These are phyloP conservation scores for Trachelipus rathkii DNA, from an alignment of 1,140 invertebrate species.

Conservation along the genomic window DNA sequence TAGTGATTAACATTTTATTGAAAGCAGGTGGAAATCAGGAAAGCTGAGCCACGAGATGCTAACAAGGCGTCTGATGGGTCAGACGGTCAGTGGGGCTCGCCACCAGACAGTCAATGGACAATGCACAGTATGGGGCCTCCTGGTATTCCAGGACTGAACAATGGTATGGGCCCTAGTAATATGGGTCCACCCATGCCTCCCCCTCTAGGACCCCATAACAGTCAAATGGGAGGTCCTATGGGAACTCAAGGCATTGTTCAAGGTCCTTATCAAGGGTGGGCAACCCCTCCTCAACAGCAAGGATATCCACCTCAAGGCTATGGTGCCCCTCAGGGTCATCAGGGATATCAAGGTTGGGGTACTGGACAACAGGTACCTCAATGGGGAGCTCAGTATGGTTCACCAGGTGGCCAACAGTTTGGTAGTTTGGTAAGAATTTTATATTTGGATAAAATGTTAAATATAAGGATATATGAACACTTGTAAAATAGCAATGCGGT, in stretches of 20 bases:
- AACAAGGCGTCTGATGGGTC: slow-evolving; percentile 68
- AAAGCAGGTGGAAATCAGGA: slow-evolving; percentile 80
- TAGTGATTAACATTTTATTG: too few species aligned
- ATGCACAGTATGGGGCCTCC: slow-evolving; percentile 74
- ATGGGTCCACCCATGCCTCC: slow-evolving; percentile 51
- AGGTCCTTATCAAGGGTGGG: slow-evolving; percentile 75
- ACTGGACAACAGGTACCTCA: slow-evolving; percentile 63
- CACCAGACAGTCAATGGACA: slow-evolving; percentile 70
- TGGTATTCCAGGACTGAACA: slow-evolving; percentile 43
- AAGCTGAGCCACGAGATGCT: slow-evolving; percentile 81
- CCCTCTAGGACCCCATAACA: slow-evolving; percentile 76
- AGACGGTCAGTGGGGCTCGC: slow-evolving; percentile 71
- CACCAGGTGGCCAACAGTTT: slow-evolving; percentile 51
- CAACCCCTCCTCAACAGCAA: slow-evolving; percentile 76
- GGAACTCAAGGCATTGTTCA: slow-evolving; percentile 63
- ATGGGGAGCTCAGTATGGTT: slow-evolving; percentile 68
- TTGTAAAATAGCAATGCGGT: too few species aligned
- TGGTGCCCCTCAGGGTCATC: slow-evolving; percentile 74
- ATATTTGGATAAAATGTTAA: too few species aligned
- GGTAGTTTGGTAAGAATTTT: slow-evolving; percentile 42
- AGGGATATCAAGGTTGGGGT: slow-evolving; percentile 59
- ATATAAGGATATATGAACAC: too few species aligned
- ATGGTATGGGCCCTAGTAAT: slow-evolving; percentile 58
- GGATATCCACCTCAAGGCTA: slow-evolving; percentile 72
- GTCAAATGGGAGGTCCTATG: slow-evolving; percentile 63